A percentile compares a stretch with the other conserved stretches of the same genome.
Conservation (phyloP, 2,888 invertebrate genomes). For the Lithodes maja region DNA sequence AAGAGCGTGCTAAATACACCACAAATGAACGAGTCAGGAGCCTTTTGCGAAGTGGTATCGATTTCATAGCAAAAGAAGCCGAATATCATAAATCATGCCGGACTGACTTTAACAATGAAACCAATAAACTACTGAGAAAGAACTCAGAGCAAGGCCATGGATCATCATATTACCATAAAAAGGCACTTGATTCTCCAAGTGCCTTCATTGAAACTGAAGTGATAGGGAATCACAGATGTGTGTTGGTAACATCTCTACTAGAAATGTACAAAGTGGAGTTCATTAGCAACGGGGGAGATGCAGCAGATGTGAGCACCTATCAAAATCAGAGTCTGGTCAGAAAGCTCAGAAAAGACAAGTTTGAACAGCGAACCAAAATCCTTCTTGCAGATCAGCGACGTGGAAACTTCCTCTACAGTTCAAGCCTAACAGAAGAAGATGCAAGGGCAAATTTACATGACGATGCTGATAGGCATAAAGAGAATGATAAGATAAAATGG, state of each 20-base stretch:
- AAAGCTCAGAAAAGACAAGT: background rate
- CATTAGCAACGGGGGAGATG: background rate
- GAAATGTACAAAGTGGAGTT: constrained; percentile 4
- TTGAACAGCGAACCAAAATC: background rate
- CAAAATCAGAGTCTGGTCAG: background rate
- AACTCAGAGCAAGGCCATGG: background rate
- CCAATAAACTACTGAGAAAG: background rate
- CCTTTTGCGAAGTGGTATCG: background rate
- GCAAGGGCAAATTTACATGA: background rate
- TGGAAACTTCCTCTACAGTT: background rate
- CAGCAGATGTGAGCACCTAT: background rate
- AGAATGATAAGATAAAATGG: constrained; percentile 7
- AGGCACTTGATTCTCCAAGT: background rate
- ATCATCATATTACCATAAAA: background rate
- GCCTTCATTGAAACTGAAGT: constrained; percentile 9
- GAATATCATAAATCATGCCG: background rate
- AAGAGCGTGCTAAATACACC: background rate
- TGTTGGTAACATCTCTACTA: background rate
- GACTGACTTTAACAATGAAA: background rate
- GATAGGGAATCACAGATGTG: background rate
- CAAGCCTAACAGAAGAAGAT: constrained; percentile 14
- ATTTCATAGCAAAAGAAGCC: background rate
- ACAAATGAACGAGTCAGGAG: background rate
- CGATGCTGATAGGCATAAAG: background rate
- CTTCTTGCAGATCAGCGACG: background rate